Conservation (phyloP, 2,113 vertebrate genomes). For the Burhinus oedicnemus region DNA sequence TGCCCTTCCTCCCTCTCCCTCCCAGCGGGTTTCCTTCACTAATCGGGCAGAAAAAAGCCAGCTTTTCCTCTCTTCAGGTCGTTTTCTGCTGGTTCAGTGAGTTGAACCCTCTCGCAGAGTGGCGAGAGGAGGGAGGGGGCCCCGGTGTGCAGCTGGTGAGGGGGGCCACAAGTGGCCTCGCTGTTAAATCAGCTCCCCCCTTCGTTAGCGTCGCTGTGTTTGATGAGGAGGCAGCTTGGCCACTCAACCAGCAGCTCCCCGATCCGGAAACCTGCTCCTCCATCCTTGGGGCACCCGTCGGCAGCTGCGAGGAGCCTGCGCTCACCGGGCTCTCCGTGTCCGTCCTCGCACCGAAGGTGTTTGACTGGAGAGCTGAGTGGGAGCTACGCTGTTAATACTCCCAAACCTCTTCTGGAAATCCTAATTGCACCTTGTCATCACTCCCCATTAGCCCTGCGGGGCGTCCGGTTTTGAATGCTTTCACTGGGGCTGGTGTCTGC, state of each 20-base stretch:
- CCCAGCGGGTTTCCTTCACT: neutral
- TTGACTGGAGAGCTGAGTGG: neutral
- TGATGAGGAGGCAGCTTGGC: neutral
- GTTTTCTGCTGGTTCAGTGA: neutral
- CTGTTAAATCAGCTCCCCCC: too few species aligned
- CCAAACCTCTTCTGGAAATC: neutral
- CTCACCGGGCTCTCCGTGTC: neutral
- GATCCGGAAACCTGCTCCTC: neutral
- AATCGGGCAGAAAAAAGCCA: neutral
- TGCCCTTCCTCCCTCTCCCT: neutral
- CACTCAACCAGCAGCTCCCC: neutral
- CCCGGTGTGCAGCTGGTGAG: too few species aligned
- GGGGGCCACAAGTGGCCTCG: too few species aligned
- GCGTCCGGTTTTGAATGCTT: neutral
- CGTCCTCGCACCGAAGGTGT: neutral
- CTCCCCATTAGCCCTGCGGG: too few species aligned
- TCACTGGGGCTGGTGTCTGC: too few species aligned
- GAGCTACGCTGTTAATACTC: too few species aligned
- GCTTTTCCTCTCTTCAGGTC: neutral
- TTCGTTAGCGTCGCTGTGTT: rapidly evolving
- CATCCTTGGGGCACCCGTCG: neutral
- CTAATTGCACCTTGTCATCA: too few species aligned
- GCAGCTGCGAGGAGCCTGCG: too few species aligned
- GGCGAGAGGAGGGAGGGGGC: too few species aligned
- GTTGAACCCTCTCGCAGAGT: neutral